Evolutionary conservation across 2,113 vertebrate genomes (phyloP).

Genomic region (Lepus americanus): DNA sequence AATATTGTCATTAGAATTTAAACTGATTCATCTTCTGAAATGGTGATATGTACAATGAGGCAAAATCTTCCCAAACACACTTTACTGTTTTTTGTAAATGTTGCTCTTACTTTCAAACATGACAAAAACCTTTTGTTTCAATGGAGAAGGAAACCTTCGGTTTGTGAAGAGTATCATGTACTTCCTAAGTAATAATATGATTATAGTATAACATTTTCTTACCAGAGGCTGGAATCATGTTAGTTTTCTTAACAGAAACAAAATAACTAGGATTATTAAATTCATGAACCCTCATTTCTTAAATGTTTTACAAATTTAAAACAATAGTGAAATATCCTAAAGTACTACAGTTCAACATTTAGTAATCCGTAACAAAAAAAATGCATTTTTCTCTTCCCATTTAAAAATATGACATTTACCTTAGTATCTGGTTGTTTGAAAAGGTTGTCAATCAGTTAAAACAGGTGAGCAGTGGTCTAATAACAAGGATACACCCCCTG

Average conservation of each 20-base stretch:
- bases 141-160: slow-evolving; percentile 14
- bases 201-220: background rate
- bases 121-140: background rate
- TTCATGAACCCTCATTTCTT: background rate
- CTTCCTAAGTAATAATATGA: background rate
- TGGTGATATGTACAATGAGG: background rate
- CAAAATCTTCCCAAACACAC: background rate
- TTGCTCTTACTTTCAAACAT: slow-evolving; percentile 31
- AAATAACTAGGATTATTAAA: background rate
- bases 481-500: slow-evolving; percentile 24
- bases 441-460: slow-evolving; percentile 47
- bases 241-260: slow-evolving; percentile 9
- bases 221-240: background rate
- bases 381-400: slow-evolving; percentile 2
- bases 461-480: slow-evolving; percentile 39
- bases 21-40: background rate
- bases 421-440: slow-evolving; percentile 66
- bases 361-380: slow-evolving; percentile 19
- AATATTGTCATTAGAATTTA: background rate
- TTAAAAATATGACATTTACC: slow-evolving; percentile 59
- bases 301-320: background rate
- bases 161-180: background rate
- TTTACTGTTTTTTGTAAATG: slow-evolving; percentile 10
- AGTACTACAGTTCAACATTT: background rate
- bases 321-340: background rate